Conservation (phyloP, 2,113 vertebrate species). For the Corynorhinus townsendii region DNA sequence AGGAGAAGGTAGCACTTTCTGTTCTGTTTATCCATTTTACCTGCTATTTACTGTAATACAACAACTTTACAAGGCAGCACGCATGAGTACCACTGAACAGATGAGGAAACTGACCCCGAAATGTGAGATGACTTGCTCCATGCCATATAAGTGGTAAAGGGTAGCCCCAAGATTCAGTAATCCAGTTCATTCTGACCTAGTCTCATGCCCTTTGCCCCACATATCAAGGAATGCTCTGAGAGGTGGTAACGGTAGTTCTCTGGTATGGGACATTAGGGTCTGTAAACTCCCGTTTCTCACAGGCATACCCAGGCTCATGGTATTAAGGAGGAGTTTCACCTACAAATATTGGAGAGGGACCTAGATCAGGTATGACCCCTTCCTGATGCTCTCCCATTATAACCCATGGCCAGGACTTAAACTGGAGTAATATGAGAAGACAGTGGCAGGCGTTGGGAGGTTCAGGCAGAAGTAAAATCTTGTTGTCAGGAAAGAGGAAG, state of each 20-base stretch:
- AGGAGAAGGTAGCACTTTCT: background rate
- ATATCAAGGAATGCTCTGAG: background rate
- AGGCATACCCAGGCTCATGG: background rate
- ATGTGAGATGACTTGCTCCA: background rate
- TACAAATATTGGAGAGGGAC: background rate
- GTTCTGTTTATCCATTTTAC: background rate
- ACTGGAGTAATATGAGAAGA: background rate
- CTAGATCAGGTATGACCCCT: background rate
- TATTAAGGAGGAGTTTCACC: background rate
- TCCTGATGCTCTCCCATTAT: background rate
- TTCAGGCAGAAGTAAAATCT: background rate
- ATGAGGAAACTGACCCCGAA: background rate
- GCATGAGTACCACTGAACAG: background rate
- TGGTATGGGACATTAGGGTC: background rate
- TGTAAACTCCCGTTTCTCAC: background rate
- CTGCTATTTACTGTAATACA: background rate
- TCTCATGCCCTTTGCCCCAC: background rate
- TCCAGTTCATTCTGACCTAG: background rate
- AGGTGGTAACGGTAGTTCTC: background rate
- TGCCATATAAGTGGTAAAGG: background rate
- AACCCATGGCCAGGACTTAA: background rate
- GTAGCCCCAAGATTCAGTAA: background rate
- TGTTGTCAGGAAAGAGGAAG: background rate
- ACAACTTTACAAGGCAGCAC: background rate
- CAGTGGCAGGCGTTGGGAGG: background rate